A percentile compares a stretch with the other conserved stretches of the same genome.
These are phyloP conservation scores for Diorhabda sublineata DNA, from an alignment of 1,140 invertebrate genomes.

Conservation along the genomic window DNA sequence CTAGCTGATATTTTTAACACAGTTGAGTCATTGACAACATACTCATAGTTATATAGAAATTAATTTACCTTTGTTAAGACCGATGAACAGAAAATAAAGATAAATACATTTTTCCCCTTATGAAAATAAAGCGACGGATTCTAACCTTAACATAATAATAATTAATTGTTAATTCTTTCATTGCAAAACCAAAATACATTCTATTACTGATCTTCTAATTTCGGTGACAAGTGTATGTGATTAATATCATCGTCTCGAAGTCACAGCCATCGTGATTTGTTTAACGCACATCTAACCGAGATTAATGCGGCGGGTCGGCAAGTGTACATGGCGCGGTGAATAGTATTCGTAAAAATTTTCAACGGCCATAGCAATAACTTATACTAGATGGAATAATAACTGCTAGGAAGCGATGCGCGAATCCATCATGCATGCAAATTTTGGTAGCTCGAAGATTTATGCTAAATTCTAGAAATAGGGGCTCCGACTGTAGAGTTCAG, in stretches of 20 bases:
- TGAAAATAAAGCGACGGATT: too few species aligned
- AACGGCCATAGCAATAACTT: slow-evolving; percentile 14
- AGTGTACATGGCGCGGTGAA: slow-evolving; percentile 16
- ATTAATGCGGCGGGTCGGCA: slow-evolving; percentile 20
- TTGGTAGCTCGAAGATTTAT: slow-evolving; percentile 12
- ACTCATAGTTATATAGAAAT: too few species aligned
- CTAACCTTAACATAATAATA: too few species aligned
- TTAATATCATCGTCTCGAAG: slow-evolving; percentile 15
- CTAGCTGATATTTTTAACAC: too few species aligned
- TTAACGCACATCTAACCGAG: slow-evolving; percentile 16
- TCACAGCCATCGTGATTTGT: slow-evolving; percentile 14
- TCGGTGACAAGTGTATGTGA: not conserved
- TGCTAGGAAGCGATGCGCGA: slow-evolving; percentile 2
- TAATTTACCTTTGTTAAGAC: too few species aligned
- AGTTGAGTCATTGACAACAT: too few species aligned
- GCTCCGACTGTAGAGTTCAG: too few species aligned
- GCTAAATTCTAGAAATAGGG: slow-evolving; percentile 1
- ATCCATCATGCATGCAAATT: slow-evolving; percentile 14
- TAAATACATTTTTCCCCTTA: too few species aligned
- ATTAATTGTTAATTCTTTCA: too few species aligned
- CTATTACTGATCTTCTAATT: not conserved
- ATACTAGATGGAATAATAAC: slow-evolving; percentile 17
- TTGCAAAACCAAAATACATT: not conserved
- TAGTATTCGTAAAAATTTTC: slow-evolving; percentile 18
- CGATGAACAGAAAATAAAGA: too few species aligned